Percentiles rank a stretch among this genome's conserved stretches.
Conservation (phyloP, 2,888 invertebrate species). For the Tinea pellionella region DNA sequence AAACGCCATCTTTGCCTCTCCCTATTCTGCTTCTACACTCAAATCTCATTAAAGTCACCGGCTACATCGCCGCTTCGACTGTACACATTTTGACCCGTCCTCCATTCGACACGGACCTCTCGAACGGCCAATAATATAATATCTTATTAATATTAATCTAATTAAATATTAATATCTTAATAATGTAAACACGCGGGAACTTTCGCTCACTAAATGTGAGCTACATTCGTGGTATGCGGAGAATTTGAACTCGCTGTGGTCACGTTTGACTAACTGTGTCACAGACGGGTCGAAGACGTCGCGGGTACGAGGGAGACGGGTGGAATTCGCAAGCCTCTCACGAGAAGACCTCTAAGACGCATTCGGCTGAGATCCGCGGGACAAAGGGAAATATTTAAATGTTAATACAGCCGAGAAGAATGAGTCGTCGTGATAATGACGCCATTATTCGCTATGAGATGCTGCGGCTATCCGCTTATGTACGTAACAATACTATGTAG, state of each 20-base stretch:
- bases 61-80: background rate
- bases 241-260: too few species aligned
- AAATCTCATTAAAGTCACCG: constrained; percentile 6
- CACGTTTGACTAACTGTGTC: too few species aligned
- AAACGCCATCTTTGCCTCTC: constrained; percentile 2
- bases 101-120: background rate
- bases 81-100: background rate
- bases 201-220: too few species aligned
- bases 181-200: too few species aligned
- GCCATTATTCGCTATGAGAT: background rate
- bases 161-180: too few species aligned
- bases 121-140: too few species aligned
- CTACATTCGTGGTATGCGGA: too few species aligned
- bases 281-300: too few species aligned
- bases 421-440: background rate
- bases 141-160: too few species aligned
- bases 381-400: constrained; percentile 10
- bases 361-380: background rate
- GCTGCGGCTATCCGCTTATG: background rate
- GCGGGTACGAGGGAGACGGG: too few species aligned
- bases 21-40: background rate
- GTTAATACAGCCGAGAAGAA: background rate
- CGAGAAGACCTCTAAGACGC: background rate
- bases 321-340: background rate
- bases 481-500: too few species aligned